Conservation (phyloP, 2,113 vertebrate genomes). For the Centrocercus urophasianus region DNA sequence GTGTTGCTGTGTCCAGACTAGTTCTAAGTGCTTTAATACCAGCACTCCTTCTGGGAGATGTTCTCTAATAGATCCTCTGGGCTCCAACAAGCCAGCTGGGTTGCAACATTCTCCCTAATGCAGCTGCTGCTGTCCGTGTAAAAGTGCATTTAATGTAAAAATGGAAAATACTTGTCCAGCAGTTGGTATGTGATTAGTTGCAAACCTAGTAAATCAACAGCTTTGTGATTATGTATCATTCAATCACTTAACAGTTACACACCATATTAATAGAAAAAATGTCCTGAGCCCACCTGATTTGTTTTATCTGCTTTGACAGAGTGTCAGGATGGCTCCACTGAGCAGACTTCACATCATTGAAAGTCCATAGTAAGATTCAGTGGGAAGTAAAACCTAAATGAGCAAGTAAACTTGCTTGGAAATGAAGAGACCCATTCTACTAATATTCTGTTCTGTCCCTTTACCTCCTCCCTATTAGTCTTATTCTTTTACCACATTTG, state of each 20-base stretch:
- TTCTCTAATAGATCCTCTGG: not conserved
- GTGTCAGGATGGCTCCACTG: not conserved
- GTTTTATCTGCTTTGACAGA: not conserved
- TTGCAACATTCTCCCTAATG: not conserved
- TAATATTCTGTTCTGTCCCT: not conserved
- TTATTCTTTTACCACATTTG: not conserved
- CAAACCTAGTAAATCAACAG: not conserved
- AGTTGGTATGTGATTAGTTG: not conserved
- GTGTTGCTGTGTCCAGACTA: not conserved
- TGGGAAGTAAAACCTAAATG: not conserved
- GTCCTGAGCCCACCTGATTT: not conserved
- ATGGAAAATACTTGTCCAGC: not conserved
- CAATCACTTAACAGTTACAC: not conserved
- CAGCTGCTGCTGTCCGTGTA: not conserved
- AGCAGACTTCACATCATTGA: not conserved
- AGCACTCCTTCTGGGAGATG: not conserved
- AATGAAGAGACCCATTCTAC: not conserved
- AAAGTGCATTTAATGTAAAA: not conserved
- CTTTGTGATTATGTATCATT: not conserved
- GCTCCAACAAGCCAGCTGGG: not conserved
- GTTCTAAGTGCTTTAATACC: not conserved
- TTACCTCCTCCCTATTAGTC: not conserved
- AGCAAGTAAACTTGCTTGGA: not conserved
- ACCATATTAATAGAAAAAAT: not conserved
- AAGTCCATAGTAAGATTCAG: not conserved